phyloP scores from a whole-genome alignment of 2,888 invertebrate species.

The Caenorhabditis sp. region DNA sequence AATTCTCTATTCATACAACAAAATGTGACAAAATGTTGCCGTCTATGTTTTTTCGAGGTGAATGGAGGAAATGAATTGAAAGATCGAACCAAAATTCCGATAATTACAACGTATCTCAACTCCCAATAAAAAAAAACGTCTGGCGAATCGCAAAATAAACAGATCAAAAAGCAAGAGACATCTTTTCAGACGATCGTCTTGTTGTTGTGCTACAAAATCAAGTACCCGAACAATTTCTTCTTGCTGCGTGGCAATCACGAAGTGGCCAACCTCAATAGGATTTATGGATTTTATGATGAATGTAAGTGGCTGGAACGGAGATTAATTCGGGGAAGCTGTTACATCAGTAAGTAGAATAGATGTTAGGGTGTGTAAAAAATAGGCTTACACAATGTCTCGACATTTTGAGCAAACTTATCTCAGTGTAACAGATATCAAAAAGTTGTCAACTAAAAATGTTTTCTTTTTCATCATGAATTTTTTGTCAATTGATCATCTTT shows the following conservation, averaged over 20 bases:
- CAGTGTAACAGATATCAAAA: no score
- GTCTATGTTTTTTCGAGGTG: not conserved
- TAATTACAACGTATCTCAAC: conserved; percentile 25
- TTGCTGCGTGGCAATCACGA: conserved; percentile 82
- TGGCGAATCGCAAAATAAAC: not conserved
- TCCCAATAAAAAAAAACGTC: conserved; percentile 10
- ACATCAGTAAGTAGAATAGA: no score
- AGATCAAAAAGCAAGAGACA: conserved; percentile 13
- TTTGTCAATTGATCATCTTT: no score
- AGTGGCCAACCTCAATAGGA: conserved; percentile 80
- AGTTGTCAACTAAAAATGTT: no score
- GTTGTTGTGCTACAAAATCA: conserved; percentile 82
- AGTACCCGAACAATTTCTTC: conserved; percentile 83
- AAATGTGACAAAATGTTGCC: conserved; percentile 43
- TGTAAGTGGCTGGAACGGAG: conserved; percentile 74
- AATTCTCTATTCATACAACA: conserved; percentile 12
- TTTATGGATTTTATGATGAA: conserved; percentile 83
- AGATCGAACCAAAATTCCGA: conserved; percentile 29
- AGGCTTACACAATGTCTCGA: no score
- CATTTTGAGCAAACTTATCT: no score
- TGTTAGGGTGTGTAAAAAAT: no score
- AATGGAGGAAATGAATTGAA: not conserved
- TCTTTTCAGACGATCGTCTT: conserved; percentile 82
- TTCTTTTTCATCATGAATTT: no score
- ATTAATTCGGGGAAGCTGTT: no score